These are phyloP conservation scores for Catalaphyllia jardinei DNA, from an alignment of 64 coral and sea anemone species.

Conservation along the genomic window DNA sequence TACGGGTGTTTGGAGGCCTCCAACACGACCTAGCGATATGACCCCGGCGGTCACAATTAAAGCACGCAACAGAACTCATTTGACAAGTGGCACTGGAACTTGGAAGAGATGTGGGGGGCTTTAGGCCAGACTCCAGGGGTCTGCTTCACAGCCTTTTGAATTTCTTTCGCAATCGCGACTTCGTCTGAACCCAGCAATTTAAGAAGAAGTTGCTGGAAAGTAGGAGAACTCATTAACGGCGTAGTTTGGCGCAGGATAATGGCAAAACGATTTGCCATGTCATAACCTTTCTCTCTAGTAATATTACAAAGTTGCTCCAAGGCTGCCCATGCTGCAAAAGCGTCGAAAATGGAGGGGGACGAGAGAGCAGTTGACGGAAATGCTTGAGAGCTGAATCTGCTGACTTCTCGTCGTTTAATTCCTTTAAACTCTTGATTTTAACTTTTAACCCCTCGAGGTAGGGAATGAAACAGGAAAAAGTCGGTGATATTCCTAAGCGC, in stretches of 20 bases:
- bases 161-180: conserved; percentile 6
- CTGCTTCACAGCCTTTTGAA: conserved; percentile 31
- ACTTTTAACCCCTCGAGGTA: too few species aligned
- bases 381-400: background rate
- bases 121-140: background rate
- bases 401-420: background rate
- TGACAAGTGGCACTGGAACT: background rate
- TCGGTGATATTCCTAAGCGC: too few species aligned
- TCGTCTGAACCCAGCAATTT: conserved; percentile 48
- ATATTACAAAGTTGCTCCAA: conserved; percentile 11
- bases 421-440: background rate
- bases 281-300: background rate
- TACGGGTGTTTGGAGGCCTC: background rate
- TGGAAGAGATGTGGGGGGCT: too few species aligned
- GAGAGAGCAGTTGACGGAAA: background rate
- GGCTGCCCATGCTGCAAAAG: conserved; percentile 14
- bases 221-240: background rate
- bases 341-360: conserved; percentile 10
- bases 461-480: too few species aligned
- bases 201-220: conserved; percentile 2
- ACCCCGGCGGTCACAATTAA: background rate
- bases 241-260: conserved; percentile 3
- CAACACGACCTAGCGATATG: background rate
- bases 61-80: background rate
- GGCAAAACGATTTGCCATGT: background rate